Conservation (phyloP, 2,113 vertebrate species). For the Laticauda laticaudata region DNA sequence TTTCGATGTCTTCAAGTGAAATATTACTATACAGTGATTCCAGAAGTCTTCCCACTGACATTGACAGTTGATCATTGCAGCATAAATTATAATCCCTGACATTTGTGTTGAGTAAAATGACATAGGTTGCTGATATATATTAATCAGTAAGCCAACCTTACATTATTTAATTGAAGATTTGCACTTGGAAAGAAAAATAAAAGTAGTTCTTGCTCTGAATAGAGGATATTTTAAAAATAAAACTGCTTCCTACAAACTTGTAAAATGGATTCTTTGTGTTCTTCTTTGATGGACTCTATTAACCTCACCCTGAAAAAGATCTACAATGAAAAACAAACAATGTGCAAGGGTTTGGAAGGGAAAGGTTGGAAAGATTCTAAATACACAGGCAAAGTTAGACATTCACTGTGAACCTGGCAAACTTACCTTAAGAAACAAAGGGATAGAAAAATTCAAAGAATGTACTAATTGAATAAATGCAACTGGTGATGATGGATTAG, state of each 20-base stretch:
- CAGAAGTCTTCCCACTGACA: neutral
- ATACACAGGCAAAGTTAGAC: neutral
- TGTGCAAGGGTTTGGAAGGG: neutral
- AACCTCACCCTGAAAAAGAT: neutral
- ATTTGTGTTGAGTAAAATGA: neutral
- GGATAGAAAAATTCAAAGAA: neutral
- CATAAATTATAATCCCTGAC: neutral
- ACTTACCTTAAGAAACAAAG: neutral
- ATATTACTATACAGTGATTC: neutral
- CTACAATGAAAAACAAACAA: neutral
- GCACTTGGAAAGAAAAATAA: neutral
- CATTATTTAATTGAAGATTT: neutral
- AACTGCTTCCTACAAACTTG: neutral
- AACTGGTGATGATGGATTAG: neutral
- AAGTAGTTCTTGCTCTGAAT: neutral
- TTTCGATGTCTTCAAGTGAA: neutral
- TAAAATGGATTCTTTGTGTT: neutral
- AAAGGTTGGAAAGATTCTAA: neutral
- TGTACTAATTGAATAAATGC: fast-evolving
- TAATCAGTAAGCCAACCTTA: neutral
- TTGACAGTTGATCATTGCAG: neutral
- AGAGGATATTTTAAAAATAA: neutral
- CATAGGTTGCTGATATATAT: neutral
- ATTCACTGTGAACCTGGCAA: neutral
- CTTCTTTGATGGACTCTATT: neutral